phyloP scores from a whole-genome alignment of 2,797 vertebrate genomes.

The Malacoctenus gilli region DNA sequence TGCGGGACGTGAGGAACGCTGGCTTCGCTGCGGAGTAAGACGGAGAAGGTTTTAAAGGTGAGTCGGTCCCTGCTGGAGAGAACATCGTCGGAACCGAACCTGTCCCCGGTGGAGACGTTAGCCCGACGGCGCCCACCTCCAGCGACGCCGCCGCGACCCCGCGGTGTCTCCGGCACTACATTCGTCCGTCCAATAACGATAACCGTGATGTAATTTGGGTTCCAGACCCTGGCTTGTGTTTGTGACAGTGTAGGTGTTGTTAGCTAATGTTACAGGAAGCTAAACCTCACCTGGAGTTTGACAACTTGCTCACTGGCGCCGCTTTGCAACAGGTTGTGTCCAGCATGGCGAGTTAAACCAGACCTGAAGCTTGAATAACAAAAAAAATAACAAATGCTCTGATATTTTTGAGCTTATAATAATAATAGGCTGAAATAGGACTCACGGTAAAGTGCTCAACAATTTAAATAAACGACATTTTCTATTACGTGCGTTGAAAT shows the following conservation, averaged over 20 bases:
- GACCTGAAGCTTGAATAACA: no score
- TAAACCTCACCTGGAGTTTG: conserved; percentile 18
- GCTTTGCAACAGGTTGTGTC: conserved; percentile 51
- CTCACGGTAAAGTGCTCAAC: no score
- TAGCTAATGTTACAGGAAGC: conserved; percentile 54
- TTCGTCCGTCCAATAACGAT: no score
- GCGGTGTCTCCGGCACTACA: neutral
- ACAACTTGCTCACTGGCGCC: conserved; percentile 1
- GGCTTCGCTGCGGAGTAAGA: conserved; percentile 67
- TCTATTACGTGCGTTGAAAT: no score
- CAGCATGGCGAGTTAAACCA: neutral
- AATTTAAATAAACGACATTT: no score
- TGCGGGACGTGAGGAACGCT: conserved; percentile 50
- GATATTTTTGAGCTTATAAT: no score
- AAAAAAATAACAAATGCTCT: no score
- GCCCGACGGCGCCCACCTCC: conserved; percentile 38
- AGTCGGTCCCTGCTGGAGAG: conserved; percentile 24
- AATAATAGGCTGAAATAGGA: no score
- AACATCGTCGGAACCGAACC: conserved; percentile 29
- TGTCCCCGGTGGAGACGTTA: conserved; percentile 38
- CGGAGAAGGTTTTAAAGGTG: conserved; percentile 75
- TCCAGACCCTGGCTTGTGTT: neutral
- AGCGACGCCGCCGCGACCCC: neutral
- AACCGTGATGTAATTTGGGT: no score
- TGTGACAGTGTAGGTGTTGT: neutral